A percentile compares a stretch with the other conserved stretches of the same genome.
These are phyloP conservation scores for Hucho hucho DNA, from an alignment of 2,113 vertebrate genomes.

Conservation along the genomic window DNA sequence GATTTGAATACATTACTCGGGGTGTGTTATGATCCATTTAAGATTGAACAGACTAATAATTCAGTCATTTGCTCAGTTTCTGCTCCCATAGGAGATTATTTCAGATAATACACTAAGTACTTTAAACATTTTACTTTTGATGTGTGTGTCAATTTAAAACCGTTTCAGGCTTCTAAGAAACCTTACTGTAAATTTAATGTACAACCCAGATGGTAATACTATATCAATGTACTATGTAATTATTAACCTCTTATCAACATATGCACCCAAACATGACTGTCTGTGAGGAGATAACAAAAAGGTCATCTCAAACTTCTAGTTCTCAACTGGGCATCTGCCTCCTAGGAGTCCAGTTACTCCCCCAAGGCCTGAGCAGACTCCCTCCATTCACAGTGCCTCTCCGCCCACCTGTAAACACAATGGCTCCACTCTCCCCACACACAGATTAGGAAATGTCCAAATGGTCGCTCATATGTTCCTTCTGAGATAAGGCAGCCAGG, in stretches of 20 bases:
- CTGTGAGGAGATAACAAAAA: not conserved
- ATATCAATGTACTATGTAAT: too few species aligned
- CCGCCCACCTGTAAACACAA: constrained; percentile 60
- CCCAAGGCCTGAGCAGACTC: constrained; percentile 52
- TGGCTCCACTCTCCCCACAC: constrained; percentile 59
- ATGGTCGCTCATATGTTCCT: constrained; percentile 70
- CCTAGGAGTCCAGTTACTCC: constrained; percentile 62
- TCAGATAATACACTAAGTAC: not conserved
- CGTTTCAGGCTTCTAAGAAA: not conserved
- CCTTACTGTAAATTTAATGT: not conserved
- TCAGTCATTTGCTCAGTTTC: constrained; percentile 18
- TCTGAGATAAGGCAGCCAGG: constrained; percentile 56
- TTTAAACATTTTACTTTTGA: not conserved
- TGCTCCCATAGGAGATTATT: not conserved
- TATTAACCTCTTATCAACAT: too few species aligned
- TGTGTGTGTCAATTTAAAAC: not conserved
- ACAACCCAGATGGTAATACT: too few species aligned
- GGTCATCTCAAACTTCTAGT: constrained; percentile 4
- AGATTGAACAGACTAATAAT: constrained; percentile 32
- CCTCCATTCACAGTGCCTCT: constrained; percentile 30
- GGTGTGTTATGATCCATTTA: constrained; percentile 27
- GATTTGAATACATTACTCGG: constrained; percentile 64
- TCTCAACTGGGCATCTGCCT: constrained; percentile 43
- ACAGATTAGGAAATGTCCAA: constrained; percentile 67
- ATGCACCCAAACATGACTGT: too few species aligned